Conservation (phyloP, 2,797 vertebrate genomes). For the Chelonia mydas region DNA sequence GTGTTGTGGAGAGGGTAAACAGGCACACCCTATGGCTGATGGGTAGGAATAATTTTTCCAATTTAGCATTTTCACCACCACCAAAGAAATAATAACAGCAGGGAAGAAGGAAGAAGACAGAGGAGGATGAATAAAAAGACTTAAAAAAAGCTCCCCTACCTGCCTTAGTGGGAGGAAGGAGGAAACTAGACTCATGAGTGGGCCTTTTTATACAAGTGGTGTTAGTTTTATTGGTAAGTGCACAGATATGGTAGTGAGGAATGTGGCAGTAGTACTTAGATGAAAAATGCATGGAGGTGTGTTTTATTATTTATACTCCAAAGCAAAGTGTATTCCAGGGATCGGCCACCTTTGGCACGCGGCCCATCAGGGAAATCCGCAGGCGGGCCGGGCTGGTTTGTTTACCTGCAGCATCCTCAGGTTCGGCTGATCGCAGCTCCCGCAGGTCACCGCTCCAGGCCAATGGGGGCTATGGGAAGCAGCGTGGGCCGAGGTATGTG, state of each 20-base stretch:
- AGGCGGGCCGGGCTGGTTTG: too few species aligned
- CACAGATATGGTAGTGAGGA: neutral
- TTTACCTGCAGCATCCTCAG: too few species aligned
- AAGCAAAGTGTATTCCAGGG: neutral
- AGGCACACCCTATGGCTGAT: neutral
- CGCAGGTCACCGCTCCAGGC: too few species aligned
- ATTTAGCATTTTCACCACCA: neutral
- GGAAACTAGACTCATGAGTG: neutral
- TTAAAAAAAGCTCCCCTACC: neutral
- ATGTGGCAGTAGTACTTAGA: neutral
- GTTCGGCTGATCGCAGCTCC: too few species aligned
- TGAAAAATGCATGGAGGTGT: neutral
- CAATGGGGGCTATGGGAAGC: too few species aligned
- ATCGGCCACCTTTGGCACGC: too few species aligned
- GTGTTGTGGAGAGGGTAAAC: neutral
- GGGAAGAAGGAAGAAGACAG: neutral
- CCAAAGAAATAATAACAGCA: neutral
- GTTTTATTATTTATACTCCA: neutral
- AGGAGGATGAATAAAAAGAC: neutral
- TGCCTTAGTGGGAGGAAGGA: neutral
- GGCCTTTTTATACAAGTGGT: neutral
- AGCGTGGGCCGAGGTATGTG: too few species aligned
- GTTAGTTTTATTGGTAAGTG: neutral
- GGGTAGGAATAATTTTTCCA: neutral
- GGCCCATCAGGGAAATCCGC: too few species aligned